Evolutionary conservation across 64 coral and sea anemone species (phyloP).

Genomic region (Montipora foliosa): DNA sequence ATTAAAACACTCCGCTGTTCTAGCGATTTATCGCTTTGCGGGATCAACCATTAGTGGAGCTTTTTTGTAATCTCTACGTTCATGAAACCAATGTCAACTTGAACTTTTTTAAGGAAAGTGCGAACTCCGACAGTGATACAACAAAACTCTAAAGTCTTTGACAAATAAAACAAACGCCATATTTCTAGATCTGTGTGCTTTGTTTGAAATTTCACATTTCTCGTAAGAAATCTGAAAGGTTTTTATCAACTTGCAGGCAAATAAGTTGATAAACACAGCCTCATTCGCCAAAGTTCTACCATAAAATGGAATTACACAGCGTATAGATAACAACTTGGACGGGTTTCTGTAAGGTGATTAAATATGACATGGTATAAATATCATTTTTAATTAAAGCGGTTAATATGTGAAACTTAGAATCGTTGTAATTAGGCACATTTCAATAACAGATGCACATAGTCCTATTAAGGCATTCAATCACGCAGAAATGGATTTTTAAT

Average conservation of each 20-base stretch:
- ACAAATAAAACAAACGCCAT: slow-evolving; percentile 65
- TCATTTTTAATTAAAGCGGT: slow-evolving; percentile 77
- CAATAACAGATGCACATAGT: slow-evolving; percentile 79
- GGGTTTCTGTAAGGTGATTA: slow-evolving; percentile 59
- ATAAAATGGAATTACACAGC: background rate
- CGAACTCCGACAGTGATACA: slow-evolving; percentile 52
- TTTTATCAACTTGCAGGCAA: background rate
- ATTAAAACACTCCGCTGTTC: too few relatives aligned
- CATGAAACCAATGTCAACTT: slow-evolving; percentile 46
- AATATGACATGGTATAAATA: slow-evolving; percentile 71
- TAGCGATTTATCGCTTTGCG: slow-evolving; percentile 44
- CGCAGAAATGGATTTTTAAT: slow-evolving; percentile 66
- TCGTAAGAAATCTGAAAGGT: background rate
- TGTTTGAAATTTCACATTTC: background rate
- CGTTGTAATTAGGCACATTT: slow-evolving; percentile 78
- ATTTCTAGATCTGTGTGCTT: background rate
- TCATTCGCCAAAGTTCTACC: background rate
- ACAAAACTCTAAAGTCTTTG: slow-evolving; percentile 65
- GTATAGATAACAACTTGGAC: slow-evolving; percentile 27
- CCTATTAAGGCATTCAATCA: slow-evolving; percentile 77
- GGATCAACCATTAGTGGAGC: slow-evolving; percentile 37
- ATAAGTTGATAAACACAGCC: background rate
- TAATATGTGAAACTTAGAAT: slow-evolving; percentile 66
- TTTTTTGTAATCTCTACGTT: slow-evolving; percentile 22
- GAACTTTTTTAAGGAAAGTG: slow-evolving; percentile 47